Conservation (phyloP, 2,888 invertebrate species). For the Ceramica pisi region DNA sequence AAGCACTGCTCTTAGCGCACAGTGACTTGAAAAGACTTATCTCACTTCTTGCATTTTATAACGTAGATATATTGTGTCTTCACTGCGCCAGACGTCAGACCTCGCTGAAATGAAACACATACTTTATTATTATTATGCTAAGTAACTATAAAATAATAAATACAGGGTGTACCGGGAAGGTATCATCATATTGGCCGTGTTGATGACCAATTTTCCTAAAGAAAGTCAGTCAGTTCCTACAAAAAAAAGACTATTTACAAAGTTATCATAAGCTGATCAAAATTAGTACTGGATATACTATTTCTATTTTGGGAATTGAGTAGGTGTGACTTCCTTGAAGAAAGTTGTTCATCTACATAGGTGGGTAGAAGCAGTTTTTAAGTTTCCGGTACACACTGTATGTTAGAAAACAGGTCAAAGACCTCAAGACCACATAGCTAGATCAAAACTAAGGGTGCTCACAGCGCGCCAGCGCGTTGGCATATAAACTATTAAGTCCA, state of each 20-base stretch:
- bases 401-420: background rate
- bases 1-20: background rate
- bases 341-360: no score
- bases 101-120: background rate
- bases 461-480: background rate
- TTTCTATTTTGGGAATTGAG: no score
- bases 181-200: no score
- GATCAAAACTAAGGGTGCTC: background rate
- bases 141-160: background rate
- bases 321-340: no score
- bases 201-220: no score
- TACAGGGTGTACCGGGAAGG: background rate
- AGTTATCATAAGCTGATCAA: no score
- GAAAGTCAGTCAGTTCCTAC: no score
- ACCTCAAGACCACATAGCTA: background rate
- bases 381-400: background rate
- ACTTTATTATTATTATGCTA: background rate
- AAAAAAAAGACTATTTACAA: no score
- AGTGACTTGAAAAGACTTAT: background rate
- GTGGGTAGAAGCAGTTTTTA: no score
- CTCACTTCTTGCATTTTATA: conserved; percentile 3
- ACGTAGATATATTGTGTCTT: background rate
- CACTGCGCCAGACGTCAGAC: background rate
- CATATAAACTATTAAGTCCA: conserved; percentile 2
- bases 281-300: no score